Base-by-base conservation (phyloP, 2,113 vertebrate genomes). In the Pao palembangensis region DNA sequence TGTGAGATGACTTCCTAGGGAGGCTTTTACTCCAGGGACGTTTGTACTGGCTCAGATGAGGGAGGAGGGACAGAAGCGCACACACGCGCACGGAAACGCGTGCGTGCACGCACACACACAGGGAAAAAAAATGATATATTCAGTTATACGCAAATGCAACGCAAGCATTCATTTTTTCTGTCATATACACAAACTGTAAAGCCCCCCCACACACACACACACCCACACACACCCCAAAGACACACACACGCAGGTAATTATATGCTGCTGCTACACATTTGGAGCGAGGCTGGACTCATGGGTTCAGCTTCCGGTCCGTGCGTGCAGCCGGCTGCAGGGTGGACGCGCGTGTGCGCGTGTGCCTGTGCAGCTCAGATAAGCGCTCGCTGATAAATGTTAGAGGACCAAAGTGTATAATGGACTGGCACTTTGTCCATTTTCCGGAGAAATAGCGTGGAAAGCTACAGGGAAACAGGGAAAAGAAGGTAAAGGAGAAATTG, bases 11-110 rank as follows among this genome's bases (percentile, higher is more conserved):
- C 72, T 85, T 74, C 77, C 63, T 62, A 78, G 74, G 64, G 53
- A 73, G 65, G 55, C 70, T 63, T 84, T 86, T 78, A 77, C 81
- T 81, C 55, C 58, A 69, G 64, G 66, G 74, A 81, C 73, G 59
- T 84, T 73, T 82, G 75, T 57, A 68, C 64, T 65, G 61, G 57
- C 68, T 75, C 51, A 69, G 69, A 71, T 25, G 61, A 15, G 6
- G 18, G 31, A 55, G 58, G 60, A 42, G 28, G 20, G 17, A 3
- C n/a, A 46, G 62, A 38, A 51, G 0, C 3, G 19, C 47, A 19
- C 48, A 50, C 48, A 50, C 48, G 19, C 47, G 17, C 47, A 49
- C 17, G 8, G 16, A 47, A 12, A 49, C 47, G 17, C 10, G 17
- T 16, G 17, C 47, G 17, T 17, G 8, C 47, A 18, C 47, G 17